Conservation (phyloP, 2,797 vertebrate species). For the Chrysocyon brachyurus region DNA sequence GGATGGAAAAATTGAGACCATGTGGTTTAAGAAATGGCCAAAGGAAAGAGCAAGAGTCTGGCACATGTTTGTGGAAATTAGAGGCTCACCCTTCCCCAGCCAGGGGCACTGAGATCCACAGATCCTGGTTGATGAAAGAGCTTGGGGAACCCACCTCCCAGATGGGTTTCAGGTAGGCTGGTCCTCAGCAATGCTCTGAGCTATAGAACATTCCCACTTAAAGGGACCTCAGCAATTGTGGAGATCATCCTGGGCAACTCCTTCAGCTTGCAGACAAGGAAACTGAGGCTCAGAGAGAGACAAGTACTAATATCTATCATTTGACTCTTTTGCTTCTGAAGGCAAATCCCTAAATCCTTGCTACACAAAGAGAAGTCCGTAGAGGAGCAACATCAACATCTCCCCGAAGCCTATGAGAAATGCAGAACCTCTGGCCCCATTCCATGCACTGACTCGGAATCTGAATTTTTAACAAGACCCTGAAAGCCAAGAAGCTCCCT, state of each 20-base stretch:
- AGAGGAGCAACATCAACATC: neutral
- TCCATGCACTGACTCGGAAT: neutral
- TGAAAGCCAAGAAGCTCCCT: neutral
- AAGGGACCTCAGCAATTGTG: neutral
- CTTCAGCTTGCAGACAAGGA: neutral
- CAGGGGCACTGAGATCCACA: accelerated
- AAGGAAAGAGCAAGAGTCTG: neutral
- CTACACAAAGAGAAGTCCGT: accelerated
- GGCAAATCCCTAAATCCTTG: neutral
- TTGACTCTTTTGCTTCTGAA: neutral
- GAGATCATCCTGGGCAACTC: neutral
- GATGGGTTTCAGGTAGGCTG: neutral
- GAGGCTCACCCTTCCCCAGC: neutral
- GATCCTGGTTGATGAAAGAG: accelerated
- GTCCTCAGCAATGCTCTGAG: neutral
- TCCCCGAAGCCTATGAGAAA: neutral
- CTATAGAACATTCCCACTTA: neutral
- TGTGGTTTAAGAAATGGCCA: neutral
- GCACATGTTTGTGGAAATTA: accelerated
- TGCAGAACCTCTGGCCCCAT: neutral
- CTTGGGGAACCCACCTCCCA: neutral
- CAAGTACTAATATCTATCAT: no score
- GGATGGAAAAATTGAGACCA: neutral
- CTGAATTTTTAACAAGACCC: neutral
- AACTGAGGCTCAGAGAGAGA: neutral